Conservation (phyloP, 2,113 vertebrate genomes). For the Macaca nemestrina region DNA sequence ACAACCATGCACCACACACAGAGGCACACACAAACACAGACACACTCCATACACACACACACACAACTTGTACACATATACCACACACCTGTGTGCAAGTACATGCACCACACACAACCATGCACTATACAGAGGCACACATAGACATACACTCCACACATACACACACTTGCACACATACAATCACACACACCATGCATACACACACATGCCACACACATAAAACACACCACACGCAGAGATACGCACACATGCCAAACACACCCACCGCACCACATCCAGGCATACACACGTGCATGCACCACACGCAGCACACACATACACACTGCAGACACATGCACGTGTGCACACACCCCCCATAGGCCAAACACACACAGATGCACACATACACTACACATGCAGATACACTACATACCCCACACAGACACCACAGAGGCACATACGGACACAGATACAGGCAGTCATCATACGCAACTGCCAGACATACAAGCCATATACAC, state of each 20-base stretch:
- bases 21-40: no score
- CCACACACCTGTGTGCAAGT: background rate
- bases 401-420: background rate
- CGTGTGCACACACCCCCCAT: background rate
- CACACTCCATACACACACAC: no score
- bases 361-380: background rate
- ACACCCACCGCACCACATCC: background rate
- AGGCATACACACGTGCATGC: background rate
- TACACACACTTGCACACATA: no score
- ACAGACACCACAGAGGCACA: no score
- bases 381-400: background rate
- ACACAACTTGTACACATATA: background rate
- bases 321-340: background rate
- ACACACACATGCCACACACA: accelerated
- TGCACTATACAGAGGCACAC: background rate
- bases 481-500: no score
- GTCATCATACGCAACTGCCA: no score
- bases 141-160: background rate
- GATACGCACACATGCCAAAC: background rate
- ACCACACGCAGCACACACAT: background rate
- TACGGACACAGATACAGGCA: background rate
- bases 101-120: no score
- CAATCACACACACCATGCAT: no score
- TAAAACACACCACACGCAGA: background rate
- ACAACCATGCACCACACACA: no score